Percentiles rank a stretch among this genome's conserved stretches.
Conservation (phyloP, 2,113 vertebrate genomes). For the Pomatorhinus ruficollis region DNA sequence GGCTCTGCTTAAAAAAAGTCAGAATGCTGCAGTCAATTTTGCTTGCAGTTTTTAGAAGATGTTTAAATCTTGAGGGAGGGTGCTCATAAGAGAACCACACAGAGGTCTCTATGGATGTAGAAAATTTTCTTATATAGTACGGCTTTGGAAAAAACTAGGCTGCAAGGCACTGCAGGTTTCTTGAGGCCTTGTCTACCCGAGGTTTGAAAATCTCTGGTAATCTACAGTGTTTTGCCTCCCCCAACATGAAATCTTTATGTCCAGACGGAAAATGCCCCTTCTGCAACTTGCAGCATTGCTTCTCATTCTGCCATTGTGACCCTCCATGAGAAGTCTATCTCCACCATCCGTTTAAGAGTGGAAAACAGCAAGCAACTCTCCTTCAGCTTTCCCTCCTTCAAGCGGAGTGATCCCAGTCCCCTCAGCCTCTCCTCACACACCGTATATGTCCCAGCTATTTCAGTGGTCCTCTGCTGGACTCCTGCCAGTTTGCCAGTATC, state of each 20-base stretch:
- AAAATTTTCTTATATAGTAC: background rate
- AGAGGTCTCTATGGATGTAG: background rate
- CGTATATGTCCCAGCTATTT: background rate
- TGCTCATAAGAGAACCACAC: background rate
- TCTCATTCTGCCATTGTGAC: background rate
- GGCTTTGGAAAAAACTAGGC: background rate
- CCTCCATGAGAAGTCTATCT: background rate
- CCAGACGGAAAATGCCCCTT: background rate
- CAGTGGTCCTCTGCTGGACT: background rate
- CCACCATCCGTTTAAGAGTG: background rate
- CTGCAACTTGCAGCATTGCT: background rate
- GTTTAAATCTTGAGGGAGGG: background rate
- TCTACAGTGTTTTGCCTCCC: background rate
- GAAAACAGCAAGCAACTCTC: background rate
- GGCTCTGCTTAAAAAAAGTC: background rate
- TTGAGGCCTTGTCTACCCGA: background rate
- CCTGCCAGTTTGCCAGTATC: background rate
- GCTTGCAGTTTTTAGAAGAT: background rate
- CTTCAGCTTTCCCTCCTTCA: background rate
- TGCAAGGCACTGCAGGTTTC: background rate
- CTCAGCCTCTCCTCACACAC: background rate
- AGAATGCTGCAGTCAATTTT: background rate
- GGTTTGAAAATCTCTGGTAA: background rate
- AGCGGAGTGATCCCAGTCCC: background rate
- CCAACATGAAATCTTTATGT: background rate